Base-by-base conservation (phyloP, 2,888 invertebrate species). In the Leistus spinibarbis region DNA sequence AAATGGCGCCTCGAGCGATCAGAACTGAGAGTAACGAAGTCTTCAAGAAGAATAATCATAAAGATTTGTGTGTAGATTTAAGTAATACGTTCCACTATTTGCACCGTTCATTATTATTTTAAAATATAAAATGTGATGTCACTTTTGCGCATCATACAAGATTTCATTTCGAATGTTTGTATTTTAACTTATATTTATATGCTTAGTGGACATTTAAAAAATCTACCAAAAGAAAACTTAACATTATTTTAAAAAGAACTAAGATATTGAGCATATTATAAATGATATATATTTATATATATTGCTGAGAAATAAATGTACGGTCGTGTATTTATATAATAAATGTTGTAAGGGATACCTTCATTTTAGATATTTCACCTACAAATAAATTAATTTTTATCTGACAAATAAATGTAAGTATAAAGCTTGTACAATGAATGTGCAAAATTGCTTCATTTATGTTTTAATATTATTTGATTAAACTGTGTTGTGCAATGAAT, bases 1-100 rank as follows among this genome's bases (percentile, higher is more conserved):
- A 77, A 86, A 86, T 78, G 85, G 85, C 19, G 83, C 82, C 70
- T 81, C 82, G 24, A 81, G 80, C 63, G 82, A 82, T 57, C 81
- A 81, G 64, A 79, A 80, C 73, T 81, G 77, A 76, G 54, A 3
- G 20, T 1, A 13, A 13, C 3, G 19, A 19, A 3, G 19, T 64
- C 54, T 20, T 23, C 54, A 60, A 60, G 40, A 60, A 20, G 13
- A 64, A 64, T 64, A 17, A 22, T 23, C 64, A 16, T 23, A 22
- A 16, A 23, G 13, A 64, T 64, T 60, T 16, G 24, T 64, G 64
- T 64, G 27, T 64, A 64, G 64, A 22, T 64, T 64, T 64, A 64
- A 23, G 64, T 64, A 64, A 64, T 7, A 23, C 16, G 60, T 60
- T 60, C 22, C 16, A 19, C 19, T 60, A 16, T 60, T 60, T 60